phyloP scores from a whole-genome alignment of 2,888 invertebrate species.

The Rambutsinella grinnellia region DNA sequence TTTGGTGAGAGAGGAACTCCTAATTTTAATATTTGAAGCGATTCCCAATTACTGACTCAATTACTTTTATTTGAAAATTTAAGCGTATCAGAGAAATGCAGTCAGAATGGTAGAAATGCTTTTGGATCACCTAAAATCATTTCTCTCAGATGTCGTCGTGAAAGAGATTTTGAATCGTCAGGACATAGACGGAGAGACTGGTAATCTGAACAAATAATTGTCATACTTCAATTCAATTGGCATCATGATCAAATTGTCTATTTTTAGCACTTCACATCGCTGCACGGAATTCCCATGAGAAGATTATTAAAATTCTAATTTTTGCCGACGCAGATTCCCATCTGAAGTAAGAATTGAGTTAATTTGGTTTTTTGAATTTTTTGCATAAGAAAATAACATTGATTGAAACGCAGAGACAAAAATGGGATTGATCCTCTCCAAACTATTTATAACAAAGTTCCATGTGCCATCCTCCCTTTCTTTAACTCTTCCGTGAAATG shows the following conservation, averaged over 20 bases:
- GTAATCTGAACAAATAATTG: slow-evolving; percentile 1
- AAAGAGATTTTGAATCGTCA: slow-evolving; percentile 39
- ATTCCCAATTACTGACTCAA: neutral
- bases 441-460: slow-evolving; percentile 51
- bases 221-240: neutral
- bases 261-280: slow-evolving; percentile 43
- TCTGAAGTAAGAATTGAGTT: slow-evolving; percentile 31
- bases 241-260: neutral
- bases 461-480: slow-evolving; percentile 47
- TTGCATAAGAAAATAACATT: neutral
- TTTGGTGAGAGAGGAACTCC: slow-evolving; percentile 21
- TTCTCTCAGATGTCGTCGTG: neutral
- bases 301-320: slow-evolving; percentile 40
- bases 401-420: slow-evolving; percentile 23
- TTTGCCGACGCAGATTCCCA: slow-evolving; percentile 55
- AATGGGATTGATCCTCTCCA: slow-evolving; percentile 43
- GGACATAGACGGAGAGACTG: slow-evolving; percentile 51
- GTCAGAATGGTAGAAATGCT: slow-evolving; percentile 35
- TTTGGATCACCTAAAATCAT: slow-evolving; percentile 17
- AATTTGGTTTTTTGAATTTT: neutral
- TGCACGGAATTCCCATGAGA: slow-evolving; percentile 37
- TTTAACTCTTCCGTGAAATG: slow-evolving; percentile 35
- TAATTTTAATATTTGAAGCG: neutral
- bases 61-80: neutral
- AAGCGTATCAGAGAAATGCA: slow-evolving; percentile 45